Evolutionary conservation across 2,797 vertebrate genomes (phyloP).

Genomic region (Onychomys leucogaster): DNA sequence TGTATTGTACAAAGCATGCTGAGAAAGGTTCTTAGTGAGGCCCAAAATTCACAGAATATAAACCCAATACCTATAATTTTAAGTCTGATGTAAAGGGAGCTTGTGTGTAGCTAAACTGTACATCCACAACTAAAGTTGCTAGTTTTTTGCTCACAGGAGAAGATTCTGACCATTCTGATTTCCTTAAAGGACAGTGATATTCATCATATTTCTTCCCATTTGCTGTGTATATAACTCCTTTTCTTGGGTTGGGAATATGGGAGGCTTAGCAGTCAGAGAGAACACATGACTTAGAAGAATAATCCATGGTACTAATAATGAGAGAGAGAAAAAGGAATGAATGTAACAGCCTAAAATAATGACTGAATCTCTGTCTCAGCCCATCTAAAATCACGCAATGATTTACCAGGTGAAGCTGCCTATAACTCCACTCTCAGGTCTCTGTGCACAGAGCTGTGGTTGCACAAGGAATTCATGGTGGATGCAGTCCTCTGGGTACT

Average conservation of each 20-base stretch:
- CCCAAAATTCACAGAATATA: not conserved
- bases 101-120: not conserved
- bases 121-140: not conserved
- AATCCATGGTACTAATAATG: not conserved
- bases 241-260: not conserved
- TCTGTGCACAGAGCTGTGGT: not conserved
- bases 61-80: not conserved
- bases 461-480: not conserved
- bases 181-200: not conserved
- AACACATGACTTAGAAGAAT: not conserved
- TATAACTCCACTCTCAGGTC: not conserved
- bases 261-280: not conserved
- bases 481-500: not conserved
- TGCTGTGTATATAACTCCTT: not conserved
- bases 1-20: not conserved
- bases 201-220: not conserved
- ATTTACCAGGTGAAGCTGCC: not conserved
- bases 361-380: not conserved
- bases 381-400: not conserved
- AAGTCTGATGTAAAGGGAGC: not conserved
- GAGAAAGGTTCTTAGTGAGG: not conserved
- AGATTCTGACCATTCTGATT: too few species aligned
- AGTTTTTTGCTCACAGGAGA: not conserved
- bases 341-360: not conserved
- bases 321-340: not conserved